Conservation (phyloP, 2,797 vertebrate genomes). For the Xerus rutilus region DNA sequence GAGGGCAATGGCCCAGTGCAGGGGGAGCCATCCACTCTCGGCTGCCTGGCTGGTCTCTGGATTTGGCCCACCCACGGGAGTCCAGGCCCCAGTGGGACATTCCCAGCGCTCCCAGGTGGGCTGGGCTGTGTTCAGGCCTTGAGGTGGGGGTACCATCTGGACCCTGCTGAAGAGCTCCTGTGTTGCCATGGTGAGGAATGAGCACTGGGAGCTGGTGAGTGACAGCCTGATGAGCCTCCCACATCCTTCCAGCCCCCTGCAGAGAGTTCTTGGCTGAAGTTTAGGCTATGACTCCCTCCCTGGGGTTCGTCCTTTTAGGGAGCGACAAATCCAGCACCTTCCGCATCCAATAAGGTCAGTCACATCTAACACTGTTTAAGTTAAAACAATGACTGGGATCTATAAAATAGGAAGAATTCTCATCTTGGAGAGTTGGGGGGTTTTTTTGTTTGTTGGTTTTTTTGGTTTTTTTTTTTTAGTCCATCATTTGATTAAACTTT, state of each 20-base stretch:
- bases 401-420: conserved; percentile 36
- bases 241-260: neutral
- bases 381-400: conserved; percentile 50
- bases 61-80: neutral
- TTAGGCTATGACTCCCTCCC: neutral
- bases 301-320: conserved; percentile 36
- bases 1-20: neutral
- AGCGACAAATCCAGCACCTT: conserved; percentile 38
- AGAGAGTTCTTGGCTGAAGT: conserved; percentile 44
- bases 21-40: neutral
- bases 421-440: conserved; percentile 25
- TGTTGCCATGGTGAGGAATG: conserved; percentile 10
- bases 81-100: neutral
- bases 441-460: too few relatives aligned
- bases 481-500: conserved; percentile 63
- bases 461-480: conserved; percentile 51
- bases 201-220: neutral
- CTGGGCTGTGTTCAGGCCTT: neutral
- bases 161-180: neutral
- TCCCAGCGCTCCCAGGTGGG: neutral
- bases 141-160: neutral
- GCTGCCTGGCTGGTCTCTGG: neutral
- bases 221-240: conserved; percentile 30
- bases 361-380: conserved; percentile 53
- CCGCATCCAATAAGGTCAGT: conserved; percentile 19